Conservation (phyloP, 2,797 vertebrate genomes). For the Paguma larvata region DNA sequence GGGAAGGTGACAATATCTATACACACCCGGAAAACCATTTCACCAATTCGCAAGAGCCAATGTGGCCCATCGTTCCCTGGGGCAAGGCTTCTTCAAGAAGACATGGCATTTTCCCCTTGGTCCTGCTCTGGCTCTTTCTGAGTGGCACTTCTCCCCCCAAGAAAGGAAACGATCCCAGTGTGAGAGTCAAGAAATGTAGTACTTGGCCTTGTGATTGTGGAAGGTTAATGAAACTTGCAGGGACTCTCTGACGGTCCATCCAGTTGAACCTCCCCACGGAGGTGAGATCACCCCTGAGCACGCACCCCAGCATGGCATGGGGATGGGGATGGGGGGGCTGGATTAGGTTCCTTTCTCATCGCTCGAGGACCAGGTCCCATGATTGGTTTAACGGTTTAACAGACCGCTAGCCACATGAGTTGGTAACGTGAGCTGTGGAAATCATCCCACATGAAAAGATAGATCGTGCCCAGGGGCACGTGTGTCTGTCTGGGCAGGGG, state of each 20-base stretch:
- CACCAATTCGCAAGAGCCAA: conserved; percentile 22
- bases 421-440: not conserved
- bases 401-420: not conserved
- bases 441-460: not conserved
- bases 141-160: not conserved
- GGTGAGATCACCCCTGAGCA: not conserved
- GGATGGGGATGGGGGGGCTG: not conserved
- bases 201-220: not conserved
- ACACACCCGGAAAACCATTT: not conserved
- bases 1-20: not conserved
- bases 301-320: accelerated
- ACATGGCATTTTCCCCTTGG: not conserved
- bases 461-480: accelerated
- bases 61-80: conserved; percentile 31
- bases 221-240: not conserved
- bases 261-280: not conserved
- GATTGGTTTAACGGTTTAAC: not conserved
- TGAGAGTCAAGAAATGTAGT: not conserved
- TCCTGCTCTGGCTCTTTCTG: not conserved
- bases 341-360: not conserved
- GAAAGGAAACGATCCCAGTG: not conserved
- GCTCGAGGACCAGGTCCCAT: not conserved
- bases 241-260: not conserved
- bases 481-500: no score
- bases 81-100: conserved; percentile 56